Percentiles rank a stretch among this genome's conserved stretches.
These are phyloP conservation scores for Tribolium madens DNA, from an alignment of 1,140 invertebrate genomes.

Conservation along the genomic window DNA sequence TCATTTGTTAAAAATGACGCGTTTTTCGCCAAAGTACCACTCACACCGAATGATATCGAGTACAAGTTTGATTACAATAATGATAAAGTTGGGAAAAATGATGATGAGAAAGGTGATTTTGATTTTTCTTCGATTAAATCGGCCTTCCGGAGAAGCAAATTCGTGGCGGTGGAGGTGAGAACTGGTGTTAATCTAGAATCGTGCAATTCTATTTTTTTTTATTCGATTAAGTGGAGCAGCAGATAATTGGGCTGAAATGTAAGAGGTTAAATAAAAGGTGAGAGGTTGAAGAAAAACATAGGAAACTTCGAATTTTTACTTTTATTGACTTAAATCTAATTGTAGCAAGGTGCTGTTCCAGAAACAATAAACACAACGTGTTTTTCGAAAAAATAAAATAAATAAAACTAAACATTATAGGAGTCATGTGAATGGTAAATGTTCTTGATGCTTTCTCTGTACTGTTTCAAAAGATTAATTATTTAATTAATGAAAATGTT, in stretches of 20 bases:
- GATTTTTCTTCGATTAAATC: slow-evolving; percentile 57
- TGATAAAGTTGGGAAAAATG: slow-evolving; percentile 43
- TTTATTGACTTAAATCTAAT: no score
- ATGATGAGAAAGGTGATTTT: slow-evolving; percentile 54
- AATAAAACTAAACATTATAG: no score
- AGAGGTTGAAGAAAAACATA: background rate
- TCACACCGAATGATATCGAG: slow-evolving; percentile 62
- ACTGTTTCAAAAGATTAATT: no score
- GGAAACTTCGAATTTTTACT: no score
- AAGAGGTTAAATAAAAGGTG: slow-evolving; percentile 41
- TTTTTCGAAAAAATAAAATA: no score
- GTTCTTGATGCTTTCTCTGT: no score
- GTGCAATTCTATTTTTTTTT: slow-evolving; percentile 37
- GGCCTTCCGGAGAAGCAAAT: slow-evolving; percentile 56
- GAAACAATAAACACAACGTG: no score
- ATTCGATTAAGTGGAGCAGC: slow-evolving; percentile 22
- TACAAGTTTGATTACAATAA: slow-evolving; percentile 56
- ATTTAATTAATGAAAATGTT: no score
- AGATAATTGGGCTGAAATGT: slow-evolving; percentile 31
- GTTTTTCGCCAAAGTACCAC: slow-evolving; percentile 53
- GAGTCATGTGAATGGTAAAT: no score
- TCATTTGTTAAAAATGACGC: slow-evolving; percentile 58
- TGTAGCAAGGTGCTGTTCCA: no score
- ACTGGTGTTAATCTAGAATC: slow-evolving; percentile 3
- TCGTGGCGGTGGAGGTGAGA: slow-evolving; percentile 58